Base-by-base conservation (phyloP, 2,797 vertebrate genomes). In the Benthosema pterotum region DNA sequence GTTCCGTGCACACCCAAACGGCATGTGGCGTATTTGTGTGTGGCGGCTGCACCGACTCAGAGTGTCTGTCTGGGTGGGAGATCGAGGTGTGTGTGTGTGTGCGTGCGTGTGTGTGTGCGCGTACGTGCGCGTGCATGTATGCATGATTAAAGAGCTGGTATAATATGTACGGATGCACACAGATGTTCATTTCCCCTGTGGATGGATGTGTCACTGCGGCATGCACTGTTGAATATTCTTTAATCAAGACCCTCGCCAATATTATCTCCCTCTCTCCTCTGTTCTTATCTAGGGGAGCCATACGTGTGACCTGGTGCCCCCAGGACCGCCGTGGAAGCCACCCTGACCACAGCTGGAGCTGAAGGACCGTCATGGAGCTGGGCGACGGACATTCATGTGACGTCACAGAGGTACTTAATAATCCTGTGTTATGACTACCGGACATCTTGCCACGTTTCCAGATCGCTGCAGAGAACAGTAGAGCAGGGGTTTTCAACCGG, bases 131-230 rank as follows among this genome's bases (percentile, higher is more conserved):
- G 42, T 43, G 42, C 13, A 9, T 43, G 22, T 32, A 15, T 72
- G 52, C 32, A 48, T 72, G 56, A 57, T 70, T 50, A 66, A 63
- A 69, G 14, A 17, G 32, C 32, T 42, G 12, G 43, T 51, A n/a
- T 52, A 60, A 64, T 54, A 63, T 57, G 52, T 72, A 38, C 58
- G 45, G 49, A 64, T 55, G 46, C 13, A 57, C 55, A 58, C 53
- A 69, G 47, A 59, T 68, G 42, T 67, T 51, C 53, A 57, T 28
- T 38, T 43, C 17, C 25, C 28, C n/a, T 16, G 38, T 14, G 17
- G 13, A 32, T 14, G 17, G 13, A 32, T 28, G 22, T 19, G 52
- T 53, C 32, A 22, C n/a, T 52, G 28, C 12, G 25, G 13, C 56
- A 14, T 50, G 11, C 11, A 19, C 11, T 42, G 17, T 49, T 28